Percentiles rank a stretch among this genome's conserved stretches.
Conservation (phyloP, 2,797 vertebrate species). For the Pseudocheirus occidentalis region DNA sequence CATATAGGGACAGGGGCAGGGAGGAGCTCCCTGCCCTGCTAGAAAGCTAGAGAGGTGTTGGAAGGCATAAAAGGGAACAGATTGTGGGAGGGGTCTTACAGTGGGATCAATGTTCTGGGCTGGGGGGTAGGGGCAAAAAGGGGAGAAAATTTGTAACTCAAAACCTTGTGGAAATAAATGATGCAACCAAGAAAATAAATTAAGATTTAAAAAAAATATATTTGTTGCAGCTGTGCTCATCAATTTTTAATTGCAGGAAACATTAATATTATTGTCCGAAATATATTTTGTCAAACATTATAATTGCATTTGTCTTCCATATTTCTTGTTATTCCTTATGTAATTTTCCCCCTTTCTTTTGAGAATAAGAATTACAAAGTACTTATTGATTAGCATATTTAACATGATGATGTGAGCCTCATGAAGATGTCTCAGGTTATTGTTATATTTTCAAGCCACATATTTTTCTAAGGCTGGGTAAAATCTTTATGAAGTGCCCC, state of each 20-base stretch:
- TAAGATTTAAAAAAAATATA: no score
- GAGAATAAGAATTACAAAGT: neutral
- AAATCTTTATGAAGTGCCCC: neutral
- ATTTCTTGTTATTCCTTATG: neutral
- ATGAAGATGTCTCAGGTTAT: neutral
- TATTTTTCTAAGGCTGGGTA: neutral
- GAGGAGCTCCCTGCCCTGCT: no score
- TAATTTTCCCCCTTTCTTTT: no score
- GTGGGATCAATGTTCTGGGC: no score
- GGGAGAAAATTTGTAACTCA: no score
- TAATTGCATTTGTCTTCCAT: neutral
- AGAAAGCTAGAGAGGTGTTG: no score
- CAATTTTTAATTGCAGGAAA: neutral
- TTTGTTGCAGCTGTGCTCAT: neutral
- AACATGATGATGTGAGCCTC: neutral
- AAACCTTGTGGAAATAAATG: no score
- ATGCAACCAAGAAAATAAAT: no score
- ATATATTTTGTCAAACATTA: neutral
- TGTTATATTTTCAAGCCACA: neutral
- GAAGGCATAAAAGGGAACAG: no score
- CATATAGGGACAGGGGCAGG: no score
- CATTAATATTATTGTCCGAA: neutral
- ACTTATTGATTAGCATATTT: neutral
- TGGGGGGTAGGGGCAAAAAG: no score
- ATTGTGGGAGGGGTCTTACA: no score